Base-by-base conservation (phyloP, 1,140 invertebrate species). In the Manduca sexta region DNA sequence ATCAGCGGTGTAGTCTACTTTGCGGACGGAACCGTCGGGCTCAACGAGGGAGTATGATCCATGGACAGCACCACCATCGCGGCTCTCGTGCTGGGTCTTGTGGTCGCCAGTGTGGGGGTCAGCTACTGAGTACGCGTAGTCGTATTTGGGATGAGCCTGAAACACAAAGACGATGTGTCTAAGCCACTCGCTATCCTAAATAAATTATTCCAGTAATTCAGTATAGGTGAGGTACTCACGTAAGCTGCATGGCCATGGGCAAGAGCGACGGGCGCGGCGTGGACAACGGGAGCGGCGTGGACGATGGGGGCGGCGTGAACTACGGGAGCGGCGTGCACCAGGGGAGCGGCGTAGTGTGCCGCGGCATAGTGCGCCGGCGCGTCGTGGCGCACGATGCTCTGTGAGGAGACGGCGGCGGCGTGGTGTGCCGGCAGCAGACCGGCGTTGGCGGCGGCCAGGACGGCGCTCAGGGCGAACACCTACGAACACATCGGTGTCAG, bases 1-100 rank as follows among this genome's bases (percentile, higher is more conserved):
- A 51, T 88, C 87, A 60, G 88, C 87, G 60, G 82, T 86, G 79
- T 88, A 88, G 31, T 86, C 77, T 51, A 87, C 87, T 57, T 82
- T 88, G 61, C 87, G 85, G n/a, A 86, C 73, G 49, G 86, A 86
- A 60, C 87, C 87, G 58, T 88, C 87, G 29, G 87, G 81, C 50
- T 87, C 81, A 5, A 87, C 79, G 7, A 87, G 77, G 44, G 86
- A 86, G 78, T 87, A 88, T 64, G 75, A 68, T 43, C 80, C 81
- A 37, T 87, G 83, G 8, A 87, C 85, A 38, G 79, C 70, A 47
- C 79, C 84, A 61, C 81, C 81, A 56, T 84, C 78, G 56, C 81
- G 78, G 74, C 64, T 71, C 69, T 84, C 81, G 60, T 84, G 81
- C 60, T 84, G 81, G 45, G 64, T 64, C 68, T 84, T 84, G 71